Conservation (phyloP, 2,113 vertebrate species). For the Lamprotornis superbus region DNA sequence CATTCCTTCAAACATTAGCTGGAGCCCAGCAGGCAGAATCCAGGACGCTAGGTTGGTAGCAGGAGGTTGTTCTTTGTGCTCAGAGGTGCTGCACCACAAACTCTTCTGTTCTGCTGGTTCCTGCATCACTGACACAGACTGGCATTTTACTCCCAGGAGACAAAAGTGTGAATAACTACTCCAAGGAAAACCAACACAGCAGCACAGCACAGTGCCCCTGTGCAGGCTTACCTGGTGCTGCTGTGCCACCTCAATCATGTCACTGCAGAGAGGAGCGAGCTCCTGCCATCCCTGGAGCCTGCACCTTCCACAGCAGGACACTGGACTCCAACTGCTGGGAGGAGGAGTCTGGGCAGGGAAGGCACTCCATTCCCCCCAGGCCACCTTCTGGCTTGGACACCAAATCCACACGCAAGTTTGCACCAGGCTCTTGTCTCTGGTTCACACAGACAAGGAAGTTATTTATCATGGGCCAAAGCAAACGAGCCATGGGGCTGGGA, state of each 20-base stretch:
- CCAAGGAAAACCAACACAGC: background rate
- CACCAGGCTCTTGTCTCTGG: background rate
- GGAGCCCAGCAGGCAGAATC: background rate
- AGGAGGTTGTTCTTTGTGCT: background rate
- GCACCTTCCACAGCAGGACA: background rate
- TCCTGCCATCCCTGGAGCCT: background rate
- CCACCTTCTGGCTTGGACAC: background rate
- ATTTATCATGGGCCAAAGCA: background rate
- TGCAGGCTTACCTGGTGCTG: background rate
- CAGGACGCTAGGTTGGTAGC: background rate
- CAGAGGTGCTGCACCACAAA: background rate
- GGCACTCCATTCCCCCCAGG: background rate
- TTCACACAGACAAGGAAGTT: background rate
- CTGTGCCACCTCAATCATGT: background rate
- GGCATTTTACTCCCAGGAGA: background rate
- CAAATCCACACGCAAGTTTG: background rate
- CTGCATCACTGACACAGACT: background rate
- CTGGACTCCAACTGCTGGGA: background rate
- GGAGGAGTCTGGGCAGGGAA: background rate
- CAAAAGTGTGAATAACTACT: background rate
- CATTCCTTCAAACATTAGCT: background rate
- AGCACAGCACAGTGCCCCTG: background rate
- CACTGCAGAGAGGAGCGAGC: rapidly evolving
- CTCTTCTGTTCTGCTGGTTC: background rate
- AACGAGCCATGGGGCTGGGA: background rate